Evolutionary conservation across 2,113 vertebrate genomes (phyloP), one percentile per base, ranked within the genome.

Genomic region (Oryzias javanicus): DNA sequence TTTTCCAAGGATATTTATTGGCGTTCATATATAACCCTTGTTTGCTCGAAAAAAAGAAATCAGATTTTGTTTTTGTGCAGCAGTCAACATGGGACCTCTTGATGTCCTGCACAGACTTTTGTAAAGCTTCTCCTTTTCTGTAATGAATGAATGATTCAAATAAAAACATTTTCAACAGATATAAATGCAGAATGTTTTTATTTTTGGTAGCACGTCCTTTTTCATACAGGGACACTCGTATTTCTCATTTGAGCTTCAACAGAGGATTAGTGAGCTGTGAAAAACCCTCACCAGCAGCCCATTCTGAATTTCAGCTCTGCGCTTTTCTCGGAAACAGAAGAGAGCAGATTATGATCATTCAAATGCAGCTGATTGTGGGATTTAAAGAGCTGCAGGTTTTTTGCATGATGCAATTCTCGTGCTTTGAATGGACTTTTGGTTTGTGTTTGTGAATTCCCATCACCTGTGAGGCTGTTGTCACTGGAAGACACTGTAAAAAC

Each of bases 61-160:
- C 49, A 52, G 4, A 58, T 24, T 50, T 64, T 59, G 53, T 79
- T 72, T 81, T 24, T 72, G 67, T 42, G 16, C 35, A 42, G 53
- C 3, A 27, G 49, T 60, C 20, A 4, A 22, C 57, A 35, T 64
- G 10, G 40, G 24, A 66, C 61, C 51, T 79, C 74, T 79, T 68
- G 50, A 56, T 81, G 72, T 76, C 76, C 65, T 80, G 72, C 83
- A 73, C 76, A 72, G 20, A 80, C 59, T 81, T 87, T 79, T 79
- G 67, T 85, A 86, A 80, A 65, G 58, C 67, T 71, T 66, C 62
- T 81, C 41, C 60, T 59, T 83, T 83, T 71, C 83, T 86, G 77
- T 70, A 80, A 79, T 71, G 75, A 87, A 76, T 85, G 74, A 83
- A 78, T 55, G 52, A 81, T 69, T 78, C 40, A 70, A 89, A 70